Evolutionary conservation across 2,797 vertebrate species (phyloP), one percentile per base, ranked within the genome.

Genomic region (Thaleichthys pacificus): DNA sequence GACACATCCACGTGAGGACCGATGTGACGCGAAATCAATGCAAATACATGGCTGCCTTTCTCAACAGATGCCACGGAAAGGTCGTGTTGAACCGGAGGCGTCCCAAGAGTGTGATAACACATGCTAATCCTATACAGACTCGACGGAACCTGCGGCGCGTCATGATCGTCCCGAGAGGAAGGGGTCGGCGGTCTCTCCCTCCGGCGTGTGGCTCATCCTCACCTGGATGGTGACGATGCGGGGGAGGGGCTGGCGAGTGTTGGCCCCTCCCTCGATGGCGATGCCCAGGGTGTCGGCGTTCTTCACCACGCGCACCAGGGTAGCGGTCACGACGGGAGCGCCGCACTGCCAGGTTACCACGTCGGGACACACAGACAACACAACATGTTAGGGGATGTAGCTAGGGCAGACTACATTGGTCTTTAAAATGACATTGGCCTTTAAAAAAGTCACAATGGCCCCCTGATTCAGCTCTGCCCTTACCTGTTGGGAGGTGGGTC

Each of bases 211-310:
- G 35, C 30, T 3, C 1, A 32, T 5, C 30, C 85, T 77, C 88
- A 97, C 97, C 97, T 99, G 96, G 82, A 99, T 96, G 21, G 95
- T 97, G 74, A 97, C 94, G 0, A 99, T 97, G 79, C 97, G 94
- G 6, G 97, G 97, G 87, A 99, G 83, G 0, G 96, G 96, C 85
- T 97, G 97, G 15, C 96, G 94, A 0, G 96, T 96, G 85, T 98
- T 97, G 3, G 96, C 97, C 7, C 97, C 97, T 0, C 97, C 97
- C 84, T 99, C 96, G 1, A 99, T 96, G 82, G 97, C 97, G 0
- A 99, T 97, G 54, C 97, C 97, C 76, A 99, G 69, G 1, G 95
- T 96, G 1, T 89, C 95, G 0, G 96, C 93, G 0, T 93, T 96
- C 85, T 97, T 98, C 68, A 89, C 79, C 78, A 98, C 95, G 0